Percentiles rank a stretch among this genome's conserved stretches.
Conservation (phyloP, 1,140 invertebrate genomes). For the Atta colombica region DNA sequence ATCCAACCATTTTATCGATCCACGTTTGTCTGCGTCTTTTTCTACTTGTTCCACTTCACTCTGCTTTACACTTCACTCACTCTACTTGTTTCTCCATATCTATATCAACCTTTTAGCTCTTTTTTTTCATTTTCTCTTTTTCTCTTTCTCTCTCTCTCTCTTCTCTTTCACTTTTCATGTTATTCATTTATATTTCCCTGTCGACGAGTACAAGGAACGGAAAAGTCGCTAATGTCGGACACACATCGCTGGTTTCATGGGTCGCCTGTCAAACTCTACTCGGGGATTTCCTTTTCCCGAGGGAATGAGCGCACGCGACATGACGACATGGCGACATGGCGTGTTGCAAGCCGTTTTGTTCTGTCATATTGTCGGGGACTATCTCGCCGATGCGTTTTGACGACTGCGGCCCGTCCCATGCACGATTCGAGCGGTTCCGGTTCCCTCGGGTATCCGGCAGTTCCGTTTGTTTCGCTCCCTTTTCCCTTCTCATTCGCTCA, state of each 20-base stretch:
- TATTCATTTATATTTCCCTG: conserved; percentile 38
- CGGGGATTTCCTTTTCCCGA: conserved; percentile 52
- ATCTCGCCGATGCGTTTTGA: conserved; percentile 56
- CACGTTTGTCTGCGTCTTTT: not conserved
- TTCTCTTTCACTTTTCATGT: not conserved
- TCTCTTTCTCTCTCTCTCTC: not conserved
- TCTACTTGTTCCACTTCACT: not conserved
- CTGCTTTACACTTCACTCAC: not conserved
- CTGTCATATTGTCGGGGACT: conserved; percentile 38
- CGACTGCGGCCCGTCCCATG: conserved; percentile 40
- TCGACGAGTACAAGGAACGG: conserved; percentile 39
- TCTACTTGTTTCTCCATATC: not conserved
- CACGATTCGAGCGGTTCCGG: conserved; percentile 42
- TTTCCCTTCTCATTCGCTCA: not conserved
- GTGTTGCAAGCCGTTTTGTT: conserved; percentile 50
- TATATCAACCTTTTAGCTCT: not conserved
- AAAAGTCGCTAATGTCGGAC: conserved; percentile 55
- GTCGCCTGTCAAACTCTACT: conserved; percentile 68
- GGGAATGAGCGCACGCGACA: no score
- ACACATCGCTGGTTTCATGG: conserved; percentile 66
- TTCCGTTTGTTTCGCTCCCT: conserved; percentile 7
- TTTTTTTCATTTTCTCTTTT: not conserved
- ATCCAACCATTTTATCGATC: conserved; percentile 25
- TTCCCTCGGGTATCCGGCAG: conserved; percentile 44
- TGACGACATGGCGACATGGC: not conserved